phyloP scores from a whole-genome alignment of 2,113 vertebrate genomes.

The Phaetusa simplex region DNA sequence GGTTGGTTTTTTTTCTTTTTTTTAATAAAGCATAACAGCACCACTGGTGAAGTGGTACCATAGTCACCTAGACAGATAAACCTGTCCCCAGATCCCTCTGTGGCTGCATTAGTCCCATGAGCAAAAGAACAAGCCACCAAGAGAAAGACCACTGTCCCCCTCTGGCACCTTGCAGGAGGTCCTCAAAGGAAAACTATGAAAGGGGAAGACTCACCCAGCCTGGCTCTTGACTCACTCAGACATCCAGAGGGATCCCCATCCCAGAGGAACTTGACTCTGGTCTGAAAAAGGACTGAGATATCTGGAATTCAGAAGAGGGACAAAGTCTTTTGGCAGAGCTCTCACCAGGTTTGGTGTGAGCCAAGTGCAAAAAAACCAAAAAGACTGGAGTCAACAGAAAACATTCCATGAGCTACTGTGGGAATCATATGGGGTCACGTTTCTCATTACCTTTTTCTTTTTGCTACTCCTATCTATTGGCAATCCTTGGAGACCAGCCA shows the following conservation, averaged over 20 bases:
- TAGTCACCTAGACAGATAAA: background rate
- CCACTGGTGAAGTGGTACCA: background rate
- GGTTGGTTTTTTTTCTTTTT: background rate
- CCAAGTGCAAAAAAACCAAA: background rate
- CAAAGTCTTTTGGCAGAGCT: background rate
- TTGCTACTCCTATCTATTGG: background rate
- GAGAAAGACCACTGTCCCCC: background rate
- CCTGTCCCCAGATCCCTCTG: background rate
- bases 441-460: background rate
- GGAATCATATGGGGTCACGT: background rate
- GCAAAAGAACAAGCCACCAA: background rate
- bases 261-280: background rate
- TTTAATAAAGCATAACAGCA: background rate
- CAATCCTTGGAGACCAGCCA: background rate
- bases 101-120: background rate
- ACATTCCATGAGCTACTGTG: background rate
- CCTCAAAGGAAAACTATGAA: background rate
- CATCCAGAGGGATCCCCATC: background rate
- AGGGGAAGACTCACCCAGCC: background rate
- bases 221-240: background rate
- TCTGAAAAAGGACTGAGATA: background rate
- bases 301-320: background rate
- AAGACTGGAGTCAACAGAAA: background rate
- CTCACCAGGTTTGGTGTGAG: background rate
- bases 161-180: background rate